Evolutionary conservation across 2,113 vertebrate genomes (phyloP).

Genomic region (Panthera uncia): DNA sequence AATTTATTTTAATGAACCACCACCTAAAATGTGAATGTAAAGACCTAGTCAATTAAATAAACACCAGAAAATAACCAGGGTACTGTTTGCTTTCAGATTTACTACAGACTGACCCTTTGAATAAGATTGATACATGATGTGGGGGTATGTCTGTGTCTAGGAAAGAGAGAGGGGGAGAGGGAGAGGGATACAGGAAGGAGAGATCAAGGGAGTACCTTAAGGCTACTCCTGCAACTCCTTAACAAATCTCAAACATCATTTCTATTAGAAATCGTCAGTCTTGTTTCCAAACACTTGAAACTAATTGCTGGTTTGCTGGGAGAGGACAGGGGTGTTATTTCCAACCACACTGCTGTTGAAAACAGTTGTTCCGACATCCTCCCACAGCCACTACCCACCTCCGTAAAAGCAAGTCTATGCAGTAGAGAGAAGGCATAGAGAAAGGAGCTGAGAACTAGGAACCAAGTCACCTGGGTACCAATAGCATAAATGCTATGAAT

Average conservation of each 20-base stretch:
- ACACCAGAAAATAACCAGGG: constrained; percentile 73
- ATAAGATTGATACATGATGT: not conserved
- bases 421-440: not conserved
- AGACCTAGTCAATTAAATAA: constrained; percentile 78
- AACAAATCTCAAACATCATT: not conserved
- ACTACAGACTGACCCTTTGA: constrained; percentile 30
- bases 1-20: constrained; percentile 70
- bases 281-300: constrained; percentile 48
- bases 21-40: constrained; percentile 65
- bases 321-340: not conserved
- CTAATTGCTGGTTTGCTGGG: constrained; percentile 9
- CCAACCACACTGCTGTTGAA: not conserved
- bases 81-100: constrained; percentile 64
- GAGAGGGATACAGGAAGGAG: not conserved
- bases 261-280: constrained; percentile 15
- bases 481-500: not conserved
- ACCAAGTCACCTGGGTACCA: not conserved
- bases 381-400: not conserved
- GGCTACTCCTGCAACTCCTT: not conserved
- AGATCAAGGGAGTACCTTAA: not conserved
- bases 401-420: not conserved
- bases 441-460: not conserved
- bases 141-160: not conserved
- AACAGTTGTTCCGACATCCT: not conserved
- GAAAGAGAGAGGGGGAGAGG: not conserved